Percentiles rank a stretch among this genome's conserved stretches.
These are phyloP conservation scores for Athalia cordata DNA, from an alignment of 2,888 invertebrate species.

Conservation along the genomic window DNA sequence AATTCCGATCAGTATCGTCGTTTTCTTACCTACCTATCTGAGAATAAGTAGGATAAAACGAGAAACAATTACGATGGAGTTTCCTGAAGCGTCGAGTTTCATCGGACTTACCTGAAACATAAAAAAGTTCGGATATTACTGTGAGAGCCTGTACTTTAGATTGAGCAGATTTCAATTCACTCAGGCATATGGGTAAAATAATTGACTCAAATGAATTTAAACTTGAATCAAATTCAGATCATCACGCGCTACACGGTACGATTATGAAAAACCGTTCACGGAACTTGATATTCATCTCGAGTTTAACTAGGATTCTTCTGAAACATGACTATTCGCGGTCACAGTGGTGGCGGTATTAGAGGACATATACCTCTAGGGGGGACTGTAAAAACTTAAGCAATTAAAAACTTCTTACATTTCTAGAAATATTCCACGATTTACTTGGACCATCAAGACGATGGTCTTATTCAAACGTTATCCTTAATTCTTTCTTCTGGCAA, in stretches of 20 bases:
- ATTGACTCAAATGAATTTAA: not conserved
- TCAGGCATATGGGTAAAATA: conserved; percentile 14
- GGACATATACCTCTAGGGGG: not conserved
- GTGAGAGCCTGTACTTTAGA: conserved; percentile 12
- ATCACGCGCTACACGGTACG: not conserved
- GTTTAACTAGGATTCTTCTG: no score
- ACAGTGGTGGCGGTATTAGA: not conserved
- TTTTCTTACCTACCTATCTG: no score
- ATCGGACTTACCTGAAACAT: conserved; percentile 53
- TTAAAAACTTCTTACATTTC: conserved; percentile 19
- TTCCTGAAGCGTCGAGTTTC: not conserved
- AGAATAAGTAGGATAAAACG: no score
- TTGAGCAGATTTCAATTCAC: conserved; percentile 1
- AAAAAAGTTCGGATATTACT: conserved; percentile 41
- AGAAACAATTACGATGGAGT: not conserved
- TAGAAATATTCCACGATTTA: conserved; percentile 13
- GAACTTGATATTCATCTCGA: no score
- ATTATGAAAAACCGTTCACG: no score
- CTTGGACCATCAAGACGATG: not conserved
- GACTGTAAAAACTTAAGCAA: conserved; percentile 16
- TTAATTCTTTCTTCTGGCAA: not conserved
- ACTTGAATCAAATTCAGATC: no score
- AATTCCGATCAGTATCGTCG: no score
- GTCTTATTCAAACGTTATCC: no score
- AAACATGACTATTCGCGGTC: no score